Evolutionary conservation across 1,140 invertebrate genomes (phyloP).

Genomic region (Trichonephila clavipes): DNA sequence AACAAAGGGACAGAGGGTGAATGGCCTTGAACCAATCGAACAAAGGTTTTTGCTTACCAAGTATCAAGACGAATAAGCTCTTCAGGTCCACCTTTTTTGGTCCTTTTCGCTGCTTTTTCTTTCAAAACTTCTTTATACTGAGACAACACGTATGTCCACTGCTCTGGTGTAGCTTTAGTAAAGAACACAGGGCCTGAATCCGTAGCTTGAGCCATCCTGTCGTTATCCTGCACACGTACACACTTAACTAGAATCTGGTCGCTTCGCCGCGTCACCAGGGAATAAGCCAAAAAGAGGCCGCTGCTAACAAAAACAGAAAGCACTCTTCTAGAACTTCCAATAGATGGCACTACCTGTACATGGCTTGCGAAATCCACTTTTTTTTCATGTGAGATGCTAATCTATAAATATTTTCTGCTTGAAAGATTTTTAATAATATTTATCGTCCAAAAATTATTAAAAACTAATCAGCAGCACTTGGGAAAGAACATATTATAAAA

Average conservation of each 20-base stretch:
- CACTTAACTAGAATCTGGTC: constrained; percentile 74
- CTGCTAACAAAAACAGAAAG: constrained; percentile 73
- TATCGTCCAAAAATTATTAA: no score
- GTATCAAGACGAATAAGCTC: constrained; percentile 95
- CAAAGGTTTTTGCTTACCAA: constrained; percentile 87
- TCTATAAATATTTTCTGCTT: neutral
- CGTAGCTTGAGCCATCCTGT: constrained; percentile 77
- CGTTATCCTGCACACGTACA: constrained; percentile 72
- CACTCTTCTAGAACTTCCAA: constrained; percentile 69
- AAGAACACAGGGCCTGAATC: constrained; percentile 85
- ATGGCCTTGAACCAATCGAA: constrained; percentile 80
- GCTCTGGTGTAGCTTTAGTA: constrained; percentile 90
- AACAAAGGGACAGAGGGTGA: constrained; percentile 79
- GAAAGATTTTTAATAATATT: neutral
- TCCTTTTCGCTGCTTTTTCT: constrained; percentile 91
- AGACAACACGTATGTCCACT: constrained; percentile 93
- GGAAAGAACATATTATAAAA: neutral
- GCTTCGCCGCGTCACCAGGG: constrained; percentile 74
- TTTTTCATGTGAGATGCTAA: neutral
- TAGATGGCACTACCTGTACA: constrained; percentile 77
- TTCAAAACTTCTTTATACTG: constrained; percentile 92
- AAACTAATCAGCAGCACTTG: neutral
- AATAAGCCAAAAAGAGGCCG: constrained; percentile 75
- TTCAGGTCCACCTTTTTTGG: constrained; percentile 89
- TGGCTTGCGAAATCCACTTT: constrained; percentile 38